Conservation (phyloP, 1,140 invertebrate genomes). For the Trialeurodes vaporariorum region DNA sequence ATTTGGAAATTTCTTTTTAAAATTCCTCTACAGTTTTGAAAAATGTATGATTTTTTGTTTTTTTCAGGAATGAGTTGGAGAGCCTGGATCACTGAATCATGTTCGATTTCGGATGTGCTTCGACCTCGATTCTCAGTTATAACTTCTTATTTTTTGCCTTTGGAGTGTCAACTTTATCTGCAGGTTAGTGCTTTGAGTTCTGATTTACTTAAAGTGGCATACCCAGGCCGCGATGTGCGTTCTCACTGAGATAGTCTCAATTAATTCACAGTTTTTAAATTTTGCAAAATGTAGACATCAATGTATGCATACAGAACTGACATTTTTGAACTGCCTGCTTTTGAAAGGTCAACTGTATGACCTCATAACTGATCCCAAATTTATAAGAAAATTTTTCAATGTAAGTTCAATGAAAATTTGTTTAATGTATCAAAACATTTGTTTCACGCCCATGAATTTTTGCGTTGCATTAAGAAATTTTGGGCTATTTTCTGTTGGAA, state of each 20-base stretch:
- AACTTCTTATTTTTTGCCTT: neutral
- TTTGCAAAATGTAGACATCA: neutral
- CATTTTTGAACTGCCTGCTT: neutral
- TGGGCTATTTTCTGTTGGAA: no score
- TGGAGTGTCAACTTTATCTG: neutral
- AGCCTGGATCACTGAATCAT: neutral
- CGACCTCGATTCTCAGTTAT: neutral
- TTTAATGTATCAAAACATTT: no score
- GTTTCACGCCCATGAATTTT: no score
- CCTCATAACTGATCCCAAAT: no score
- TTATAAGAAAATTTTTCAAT: no score
- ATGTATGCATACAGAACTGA: neutral
- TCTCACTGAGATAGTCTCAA: neutral
- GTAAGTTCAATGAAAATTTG: no score
- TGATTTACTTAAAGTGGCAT: no score
- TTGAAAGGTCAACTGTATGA: neutral
- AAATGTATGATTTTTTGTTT: neutral
- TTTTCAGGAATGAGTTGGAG: neutral
- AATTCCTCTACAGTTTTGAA: no score
- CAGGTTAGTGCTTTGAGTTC: neutral
- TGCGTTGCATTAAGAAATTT: no score
- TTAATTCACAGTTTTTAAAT: neutral
- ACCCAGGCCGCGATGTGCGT: no score
- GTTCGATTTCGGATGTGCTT: neutral
- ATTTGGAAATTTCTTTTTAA: no score